These are phyloP conservation scores for Malthinus flaveolus DNA, from an alignment of 2,888 invertebrate species.

Conservation along the genomic window DNA sequence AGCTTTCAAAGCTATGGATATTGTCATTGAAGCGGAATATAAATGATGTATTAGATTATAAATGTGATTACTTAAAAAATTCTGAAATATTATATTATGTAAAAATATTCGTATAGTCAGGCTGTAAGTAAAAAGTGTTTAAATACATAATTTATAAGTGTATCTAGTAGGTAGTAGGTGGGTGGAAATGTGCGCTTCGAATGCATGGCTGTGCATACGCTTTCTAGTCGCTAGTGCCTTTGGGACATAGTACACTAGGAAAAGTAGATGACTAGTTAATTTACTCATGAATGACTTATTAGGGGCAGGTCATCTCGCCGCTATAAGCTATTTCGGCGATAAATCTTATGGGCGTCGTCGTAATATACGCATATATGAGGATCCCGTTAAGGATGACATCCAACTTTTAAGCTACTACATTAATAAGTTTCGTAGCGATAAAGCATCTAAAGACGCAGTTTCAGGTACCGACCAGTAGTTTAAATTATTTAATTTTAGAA, in stretches of 20 bases:
- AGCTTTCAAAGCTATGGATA: too few relatives aligned
- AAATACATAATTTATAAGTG: too few relatives aligned
- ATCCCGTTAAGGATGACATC: constrained; percentile 81
- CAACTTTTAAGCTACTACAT: constrained; percentile 86
- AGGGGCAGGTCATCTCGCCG: constrained; percentile 84
- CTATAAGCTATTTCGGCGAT: constrained; percentile 81
- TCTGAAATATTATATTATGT: too few relatives aligned
- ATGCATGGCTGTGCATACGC: constrained; percentile 2
- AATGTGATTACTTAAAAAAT: too few relatives aligned
- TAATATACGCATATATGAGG: constrained; percentile 64
- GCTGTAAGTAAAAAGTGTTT: too few relatives aligned
- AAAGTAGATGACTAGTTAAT: constrained; percentile 1
- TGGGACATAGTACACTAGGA: background rate
- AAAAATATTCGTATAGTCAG: too few relatives aligned
- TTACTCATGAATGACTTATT: constrained; percentile 18
- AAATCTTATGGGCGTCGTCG: constrained; percentile 75
- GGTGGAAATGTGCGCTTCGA: too few relatives aligned
- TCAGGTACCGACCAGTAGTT: constrained; percentile 25
- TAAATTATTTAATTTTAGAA: background rate
- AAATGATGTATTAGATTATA: too few relatives aligned
- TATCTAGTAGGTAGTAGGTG: too few relatives aligned
- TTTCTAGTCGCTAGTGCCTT: background rate
- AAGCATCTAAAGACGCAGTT: constrained; percentile 51
- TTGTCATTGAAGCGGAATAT: too few relatives aligned
- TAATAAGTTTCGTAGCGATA: constrained; percentile 63